Base-by-base conservation (phyloP, 92 coral and sea anemone species). In the Epizoanthus fatuus region DNA sequence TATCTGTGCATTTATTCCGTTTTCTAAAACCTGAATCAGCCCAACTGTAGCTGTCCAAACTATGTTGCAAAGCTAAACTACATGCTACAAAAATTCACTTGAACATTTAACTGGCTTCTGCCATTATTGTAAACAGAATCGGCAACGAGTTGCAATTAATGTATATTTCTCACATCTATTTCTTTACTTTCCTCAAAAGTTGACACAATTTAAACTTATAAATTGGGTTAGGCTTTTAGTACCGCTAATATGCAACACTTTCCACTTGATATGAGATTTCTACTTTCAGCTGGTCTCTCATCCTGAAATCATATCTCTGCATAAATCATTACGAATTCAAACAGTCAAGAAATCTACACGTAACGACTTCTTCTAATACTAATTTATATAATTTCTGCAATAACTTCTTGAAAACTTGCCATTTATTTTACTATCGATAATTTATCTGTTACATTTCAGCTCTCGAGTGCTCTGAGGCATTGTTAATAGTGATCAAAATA, bases 351-450 rank as follows among this genome's bases (percentile, higher is more conserved):
- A 52, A 53, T 40, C 62, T 14, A 74, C 79, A 74, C 79, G 64
- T 74, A 71, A 45, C 57, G 79, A 49, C 79, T 74, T 74, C 75
- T 22, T 19, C 29, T 14, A 70, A 69, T n/a, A 70, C 16, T 20
- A 74, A 74, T 13, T 13, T 54, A 47, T 52, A 32, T 10, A 63
- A 63, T 63, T 63, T 15, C 13, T 22, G 14, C 15, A 63, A 38
- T 63, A 22, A 17, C 2, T 63, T 51, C 19, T 35, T 16, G 13
- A 29, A 74, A 52, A 32, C 22, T 54, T 53, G 45, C 29, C 7
- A 32, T 13, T 3, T 10, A 7, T 9, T 54, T 1, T 14, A 13
- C 63, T 54, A 32, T 22, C 52, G 53, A 32, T 9, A 32, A 11
- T 13, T 29, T 74, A 29, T 13, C 58, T 74, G 22, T 13, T 4